Evolutionary conservation across 2,888 invertebrate genomes (phyloP).

Genomic region (Fabriciana adippe): DNA sequence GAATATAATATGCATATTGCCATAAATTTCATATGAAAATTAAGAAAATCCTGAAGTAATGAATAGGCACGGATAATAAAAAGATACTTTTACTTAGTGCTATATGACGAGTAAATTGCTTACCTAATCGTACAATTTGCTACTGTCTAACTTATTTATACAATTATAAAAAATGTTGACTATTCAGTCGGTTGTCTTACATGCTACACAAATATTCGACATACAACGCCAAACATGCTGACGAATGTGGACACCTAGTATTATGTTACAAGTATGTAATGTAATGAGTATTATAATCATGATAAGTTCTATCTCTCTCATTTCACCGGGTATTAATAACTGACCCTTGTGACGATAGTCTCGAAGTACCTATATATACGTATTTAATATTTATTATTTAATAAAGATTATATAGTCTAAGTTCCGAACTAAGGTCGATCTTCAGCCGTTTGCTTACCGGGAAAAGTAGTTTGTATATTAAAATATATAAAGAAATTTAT

Average conservation of each 20-base stretch:
- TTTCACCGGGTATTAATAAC: conserved; percentile 13
- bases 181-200: conserved; percentile 81
- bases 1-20: not conserved
- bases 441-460: too few relatives aligned
- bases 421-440: too few relatives aligned
- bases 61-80: conserved; percentile 32
- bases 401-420: too few relatives aligned
- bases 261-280: conserved; percentile 32
- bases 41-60: conserved; percentile 21
- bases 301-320: conserved; percentile 34
- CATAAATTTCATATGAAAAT: not conserved
- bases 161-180: conserved; percentile 76
- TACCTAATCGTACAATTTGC: conserved; percentile 53
- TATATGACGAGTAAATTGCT: conserved; percentile 51
- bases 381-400: too few relatives aligned
- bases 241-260: conserved; percentile 35
- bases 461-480: too few relatives aligned
- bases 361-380: not conserved
- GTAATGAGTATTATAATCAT: conserved; percentile 28
- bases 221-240: conserved; percentile 40
- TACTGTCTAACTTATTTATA: conserved; percentile 61
- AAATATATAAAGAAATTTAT: not conserved
- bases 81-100: conserved; percentile 16
- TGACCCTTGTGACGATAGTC: conserved; percentile 26
- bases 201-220: conserved; percentile 56